Evolutionary conservation across 2,797 vertebrate genomes (phyloP), one percentile per base, ranked within the genome.

Genomic region (Calcarius lapponicus): DNA sequence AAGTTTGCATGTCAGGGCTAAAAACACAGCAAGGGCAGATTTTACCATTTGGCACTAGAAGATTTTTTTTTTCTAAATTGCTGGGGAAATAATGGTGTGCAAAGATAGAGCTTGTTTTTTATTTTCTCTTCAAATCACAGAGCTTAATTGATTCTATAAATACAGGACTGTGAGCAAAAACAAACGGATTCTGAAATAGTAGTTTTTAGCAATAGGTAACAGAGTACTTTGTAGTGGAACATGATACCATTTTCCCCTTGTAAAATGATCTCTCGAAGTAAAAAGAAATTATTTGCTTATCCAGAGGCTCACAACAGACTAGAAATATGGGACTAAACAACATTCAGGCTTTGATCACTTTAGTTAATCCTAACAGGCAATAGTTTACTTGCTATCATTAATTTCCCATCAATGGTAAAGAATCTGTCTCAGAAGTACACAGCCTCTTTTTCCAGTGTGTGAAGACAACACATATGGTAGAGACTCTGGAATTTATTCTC

Each of bases 381-480:
- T 32, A 51, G 51, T 92, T 88, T 50, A 51, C 53, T 92, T 78
- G n/a, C 31, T 29, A 26, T 85, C 20, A 87, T 85, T 93, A 80
- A 85, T 93, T 95, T 94, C 80, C 93, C 86, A 87, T 95, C 90
- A 85, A 45, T 74, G 80, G 90, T 96, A 92, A 96, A 95, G 47
- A 92, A 95, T 93, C 86, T 65, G 34, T 71, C 80, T 89, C 38
- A 56, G 86, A 92, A 84, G 51, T 18, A 86, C 4, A 11, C 34
- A 34, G 42, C 10, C 31, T 67, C 29, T 86, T 92, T 81, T 95
- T 87, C 57, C 79, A 80, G n/a, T 38, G 47, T 78, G 78, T 53
- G 67, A 97, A 96, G 90, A 90, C 58, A 92, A 84, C 71, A 76
- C 83, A 48, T 50, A 48, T 53, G 61, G 38, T 82, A 82, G 75